Percentiles rank a stretch among this genome's conserved stretches.
These are phyloP conservation scores for Apoda limacodes DNA, from an alignment of 2,888 invertebrate genomes.

Conservation along the genomic window DNA sequence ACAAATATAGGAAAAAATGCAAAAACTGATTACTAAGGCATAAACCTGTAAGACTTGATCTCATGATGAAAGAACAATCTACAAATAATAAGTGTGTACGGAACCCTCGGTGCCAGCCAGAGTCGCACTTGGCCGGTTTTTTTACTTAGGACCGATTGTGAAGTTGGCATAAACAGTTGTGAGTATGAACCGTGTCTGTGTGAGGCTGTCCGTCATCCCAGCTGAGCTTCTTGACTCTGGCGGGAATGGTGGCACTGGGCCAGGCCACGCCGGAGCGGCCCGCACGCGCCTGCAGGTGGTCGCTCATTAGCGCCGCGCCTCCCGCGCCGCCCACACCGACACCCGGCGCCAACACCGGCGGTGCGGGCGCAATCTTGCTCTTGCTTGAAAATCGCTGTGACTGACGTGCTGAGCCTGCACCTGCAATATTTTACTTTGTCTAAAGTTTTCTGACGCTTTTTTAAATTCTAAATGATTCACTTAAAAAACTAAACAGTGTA, in stretches of 20 bases:
- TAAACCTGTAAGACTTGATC: no score
- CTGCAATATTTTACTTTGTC: no score
- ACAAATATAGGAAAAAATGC: no score
- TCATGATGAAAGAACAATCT: no score
- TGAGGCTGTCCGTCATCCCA: conserved; percentile 73
- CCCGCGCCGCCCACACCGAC: conserved; percentile 22
- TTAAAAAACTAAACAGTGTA: no score
- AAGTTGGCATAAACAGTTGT: no score
- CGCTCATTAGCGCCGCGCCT: conserved; percentile 26
- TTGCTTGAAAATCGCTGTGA: conserved; percentile 31
- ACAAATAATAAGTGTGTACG: conserved; percentile 23
- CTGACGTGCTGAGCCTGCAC: conserved; percentile 24
- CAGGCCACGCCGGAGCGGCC: conserved; percentile 66
- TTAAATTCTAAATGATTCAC: no score
- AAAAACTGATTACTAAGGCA: no score
- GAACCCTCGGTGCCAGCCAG: not conserved
- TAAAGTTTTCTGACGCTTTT: no score
- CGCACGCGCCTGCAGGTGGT: conserved; percentile 15
- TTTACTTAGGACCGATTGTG: no score
- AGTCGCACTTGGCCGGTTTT: no score
- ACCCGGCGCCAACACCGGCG: conserved; percentile 27
- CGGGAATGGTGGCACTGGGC: conserved; percentile 77
- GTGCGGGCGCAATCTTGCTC: conserved; percentile 46
- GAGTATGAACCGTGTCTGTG: not conserved
- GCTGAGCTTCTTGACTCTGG: conserved; percentile 81